Evolutionary conservation across 2,888 invertebrate genomes (phyloP), one percentile per base, ranked within the genome.

Genomic region (Gymnosoma rotundatum): DNA sequence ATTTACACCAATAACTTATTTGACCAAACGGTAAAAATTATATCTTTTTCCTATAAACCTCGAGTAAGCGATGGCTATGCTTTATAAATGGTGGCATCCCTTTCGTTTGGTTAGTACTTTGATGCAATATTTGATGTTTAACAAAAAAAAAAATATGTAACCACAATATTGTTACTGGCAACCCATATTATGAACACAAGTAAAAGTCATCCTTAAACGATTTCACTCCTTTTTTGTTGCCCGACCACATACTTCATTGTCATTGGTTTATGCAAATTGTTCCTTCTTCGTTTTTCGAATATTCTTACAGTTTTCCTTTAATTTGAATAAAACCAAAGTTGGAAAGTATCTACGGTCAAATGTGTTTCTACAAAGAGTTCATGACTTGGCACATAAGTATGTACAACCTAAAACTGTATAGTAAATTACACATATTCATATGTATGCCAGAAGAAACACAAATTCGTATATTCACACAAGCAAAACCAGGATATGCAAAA

Each of bases 191-290:
- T 66, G 69, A 81, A 75, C 81, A 64, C 70, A 64, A 64, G 67
- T 38, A 56, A 80, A 74, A 74, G 74, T 75, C 75, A 75, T 75
- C 25, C 56, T 21, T 48, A 75, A 81, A 74, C 56, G 67, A 67
- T 48, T 56, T 45, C 38, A 50, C 52, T 72, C 12, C 32, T 61
- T 70, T 64, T 73, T 70, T 84, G 73, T 48, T 74, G 61, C 54
- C 48, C 70, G 52, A 84, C 84, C 84, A 78, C 84, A 84, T 74
- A 78, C 84, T 81, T 81, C 84, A 84, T 81, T 84, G 84, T 74
- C 84, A 84, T 81, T 84, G 84, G 84, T 78, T 84, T 81, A 74
- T 81, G 78, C 58, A 81, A 64, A 74, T 48, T 69, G 56, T 76
- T 63, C 16, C n/a, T 2, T 42, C 9, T 32, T n/a, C 58, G 52